Evolutionary conservation across 2,113 vertebrate species (phyloP), one percentile per base, ranked within the genome.

Genomic region (Columba livia): DNA sequence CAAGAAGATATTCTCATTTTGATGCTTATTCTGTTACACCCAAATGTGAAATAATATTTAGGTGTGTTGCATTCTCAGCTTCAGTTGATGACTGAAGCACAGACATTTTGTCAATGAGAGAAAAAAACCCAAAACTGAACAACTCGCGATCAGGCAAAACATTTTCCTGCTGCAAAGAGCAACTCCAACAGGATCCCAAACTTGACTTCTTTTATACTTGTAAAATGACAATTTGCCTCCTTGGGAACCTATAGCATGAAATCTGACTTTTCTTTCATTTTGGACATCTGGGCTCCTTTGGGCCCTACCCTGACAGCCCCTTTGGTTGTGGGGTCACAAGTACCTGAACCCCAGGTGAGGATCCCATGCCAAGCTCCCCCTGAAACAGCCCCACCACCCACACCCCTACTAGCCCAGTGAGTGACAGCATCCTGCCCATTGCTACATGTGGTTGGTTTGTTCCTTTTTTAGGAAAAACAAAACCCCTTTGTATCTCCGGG

Each of bases 211-310:
- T 79, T 40, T 10, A 24, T 1, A 3, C 54, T 47, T 13, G 5
- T 47, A 31, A 83, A 70, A 26, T 9, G n/a, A 31, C 19, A 12
- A 6, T 73, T 73, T 65, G 5, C 15, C 15, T 64, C 29, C 29
- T 69, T 65, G n/a, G 9, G 31, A 65, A 62, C 14, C 23, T 44
- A 4, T 2, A 36, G 3, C 15, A 20, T n/a, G 40, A 70, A 77
- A 79, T 69, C 3, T 3, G 3, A 18, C 11, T 70, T 90, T 71
- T 42, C 18, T 38, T 82, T 77, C 13, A 28, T 58, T 72, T 58
- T 38, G 25, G 16, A 36, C 2, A 4, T 14, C 47, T 40, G 40
- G 12, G 28, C 15, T 79, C 0, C 0, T 28, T 79, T 57, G n/a
- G 15, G 10, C 15, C 34, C 31, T 65, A 10, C 14, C 28, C 23